Base-by-base conservation (phyloP, 2,797 vertebrate genomes). In the Moxostoma hubbsi region DNA sequence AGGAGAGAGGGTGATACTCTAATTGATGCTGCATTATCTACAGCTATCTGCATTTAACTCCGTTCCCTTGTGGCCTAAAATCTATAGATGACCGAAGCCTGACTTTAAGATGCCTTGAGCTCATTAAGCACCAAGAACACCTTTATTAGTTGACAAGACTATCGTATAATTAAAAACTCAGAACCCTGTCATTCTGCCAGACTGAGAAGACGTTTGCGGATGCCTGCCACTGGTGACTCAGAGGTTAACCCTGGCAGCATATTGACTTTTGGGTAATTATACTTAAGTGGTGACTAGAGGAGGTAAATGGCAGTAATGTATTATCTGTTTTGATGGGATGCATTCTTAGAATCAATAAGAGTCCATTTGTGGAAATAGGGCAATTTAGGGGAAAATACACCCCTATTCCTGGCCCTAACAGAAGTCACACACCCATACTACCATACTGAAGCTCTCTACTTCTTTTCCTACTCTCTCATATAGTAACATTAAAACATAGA, bases 331-430 rank as follows among this genome's bases (percentile, higher is more conserved):
- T 86, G 81, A 88, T 91, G 85, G 92, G 87, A 88, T 86, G 75
- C 81, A 90, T 92, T 93, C 86, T 84, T 84, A 92, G 90, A 91
- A 94, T 95, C 93, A 94, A 94, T 94, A 92, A 72, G 85, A 91
- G 89, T 91, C 89, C 88, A 93, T 93, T 93, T 92, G 86, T 85
- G 86, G 90, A 94, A 93, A 88, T 90, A 83, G 82, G 86, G 86
- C 85, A 93, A 89, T 92, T 92, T 93, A 86, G 87, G 87, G 81
- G 88, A 91, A 92, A 93, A 93, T 88, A 90, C 79, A 50, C 87
- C 71, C 79, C 86, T 88, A 82, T 86, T 77, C 82, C 86, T 50
- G 84, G 85, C 87, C 84, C 73, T 65, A 77, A 85, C 53, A 88
- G 83, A 86, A 77, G 84, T 79, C 85, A 87, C 90, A 92, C 91